Evolutionary conservation across 2,888 invertebrate genomes (phyloP), one percentile per base, ranked within the genome.

Genomic region (Nephrotoma guestfalica): DNA sequence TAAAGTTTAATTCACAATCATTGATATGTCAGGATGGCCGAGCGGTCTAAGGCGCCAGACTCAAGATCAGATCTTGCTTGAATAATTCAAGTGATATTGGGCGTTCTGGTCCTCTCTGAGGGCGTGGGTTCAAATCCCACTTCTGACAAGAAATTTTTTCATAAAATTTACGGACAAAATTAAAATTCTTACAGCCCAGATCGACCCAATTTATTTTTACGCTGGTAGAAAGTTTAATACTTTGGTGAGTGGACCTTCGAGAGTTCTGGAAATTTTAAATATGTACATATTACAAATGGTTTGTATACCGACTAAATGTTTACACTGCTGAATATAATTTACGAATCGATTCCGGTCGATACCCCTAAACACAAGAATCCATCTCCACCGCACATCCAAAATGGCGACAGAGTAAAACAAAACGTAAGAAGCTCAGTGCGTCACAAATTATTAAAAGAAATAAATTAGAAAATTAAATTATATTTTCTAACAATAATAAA

Each of bases 21-120:
- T 42, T 42, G 42, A 51, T 9, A 86, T 87, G 87, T 87, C 87
- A 88, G 87, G 87, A 87, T 88, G 87, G 87, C 87, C 87, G 87
- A 87, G 88, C 88, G 87, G 87, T 87, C 87, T 87, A 88, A 88
- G 88, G 87, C 88, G 88, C 87, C 87, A 87, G 87, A 87, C 87
- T 87, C 88, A 87, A 87, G 88, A 87, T 15, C 2, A 4, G 2
- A n/a, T 51, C 15, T 51, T 51, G 15, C 51, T 51, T 51, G 51
- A 51, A 51, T n/a, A 0, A 51, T 15, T n/a, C 51, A 51, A 51
- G 51, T 51, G n/a, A 4, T 9, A 51, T 51, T 51, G 51, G 51
- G 51, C 51, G 15, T 51, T 51, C 51, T 51, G 51, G 51, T 51
- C 51, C 51, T 51, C 51, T 51, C 51, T 51, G 51, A 51, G 51